Percentiles rank a stretch among this genome's conserved stretches.
Conservation (phyloP, 2,888 invertebrate species). For the Phyllotreta cruciferae region DNA sequence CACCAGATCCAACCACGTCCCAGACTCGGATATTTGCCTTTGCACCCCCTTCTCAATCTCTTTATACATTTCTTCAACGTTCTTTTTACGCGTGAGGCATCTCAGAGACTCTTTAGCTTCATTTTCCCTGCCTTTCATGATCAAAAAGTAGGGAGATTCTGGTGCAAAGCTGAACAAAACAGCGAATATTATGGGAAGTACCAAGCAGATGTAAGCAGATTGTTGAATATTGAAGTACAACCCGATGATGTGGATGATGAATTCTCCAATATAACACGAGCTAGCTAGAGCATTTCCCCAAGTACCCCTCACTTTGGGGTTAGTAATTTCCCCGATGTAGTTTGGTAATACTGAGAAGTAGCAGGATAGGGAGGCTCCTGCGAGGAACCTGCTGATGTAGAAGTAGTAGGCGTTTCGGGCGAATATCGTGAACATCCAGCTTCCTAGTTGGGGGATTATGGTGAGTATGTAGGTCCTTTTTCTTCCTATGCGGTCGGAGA, state of each 20-base stretch:
- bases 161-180: constrained; percentile 67
- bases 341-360: constrained; percentile 36
- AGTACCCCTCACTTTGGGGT: constrained; percentile 26
- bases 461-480: constrained; percentile 47
- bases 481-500: constrained; percentile 49
- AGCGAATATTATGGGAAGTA: constrained; percentile 66
- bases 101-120: constrained; percentile 46
- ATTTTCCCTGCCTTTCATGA: constrained; percentile 44
- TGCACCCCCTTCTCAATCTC: constrained; percentile 46
- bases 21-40: constrained; percentile 51
- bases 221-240: constrained; percentile 58
- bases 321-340: constrained; percentile 30
- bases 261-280: constrained; percentile 14
- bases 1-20: constrained; percentile 50
- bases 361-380: constrained; percentile 46
- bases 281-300: constrained; percentile 28
- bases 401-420: constrained; percentile 47
- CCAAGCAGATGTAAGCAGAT: constrained; percentile 65
- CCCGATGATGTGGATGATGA: constrained; percentile 18
- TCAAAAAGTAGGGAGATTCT: constrained; percentile 59
- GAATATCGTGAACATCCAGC: constrained; percentile 44
- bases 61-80: constrained; percentile 47
- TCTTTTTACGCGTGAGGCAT: constrained; percentile 41
- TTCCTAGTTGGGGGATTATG: constrained; percentile 46
- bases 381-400: constrained; percentile 47